Base-by-base conservation (phyloP, 2,888 invertebrate species). In the Drosophila parthenogenetica region DNA sequence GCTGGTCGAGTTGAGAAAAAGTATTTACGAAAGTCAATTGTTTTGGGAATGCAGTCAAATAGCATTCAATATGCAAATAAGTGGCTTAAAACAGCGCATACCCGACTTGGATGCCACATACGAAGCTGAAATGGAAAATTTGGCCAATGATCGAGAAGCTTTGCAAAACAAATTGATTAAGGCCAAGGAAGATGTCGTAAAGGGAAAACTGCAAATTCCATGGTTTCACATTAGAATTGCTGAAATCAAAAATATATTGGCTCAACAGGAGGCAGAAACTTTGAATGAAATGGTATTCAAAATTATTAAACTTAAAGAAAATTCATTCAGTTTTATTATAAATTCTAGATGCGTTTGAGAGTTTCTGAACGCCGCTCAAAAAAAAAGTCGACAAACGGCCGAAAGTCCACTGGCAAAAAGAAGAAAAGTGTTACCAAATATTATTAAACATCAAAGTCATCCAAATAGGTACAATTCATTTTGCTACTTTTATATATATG, bases 171-270 rank as follows among this genome's bases (percentile, higher is more conserved):
- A 32, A 3, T 22, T 81, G 22, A 5, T 19, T 8, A 79, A 81
- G 29, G 71, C 67, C 35, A 57, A 62, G n/a, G 85, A 85, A 0
- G 79, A 81, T 79, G 0, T 53, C 5, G 5, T 22, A 2, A 29
- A 29, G 29, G 29, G 5, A 50, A 51, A n/a, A 29, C 25, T 11
- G 68, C 67, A 0, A 51, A 51, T 81, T 2, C 48, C 62, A 2
- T 58, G 68, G 16, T 85, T 72, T 42, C 77, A 58, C n/a, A 0
- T 0, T 2, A 67, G 59, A 60, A 65, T 78, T 29, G 40, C 46
- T 13, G 62, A 59, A 13, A 61, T 78, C 5, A 32, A 13, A 5
- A 53, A 35, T 2, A 32, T 68, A 2, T n/a, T 60, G 1, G 63
- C 43, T 3, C 19, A 16, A 2, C 55, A 49, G 5, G 53, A 46